Base-by-base conservation (phyloP, 2,797 vertebrate species). In the Sebastes diaconus region DNA sequence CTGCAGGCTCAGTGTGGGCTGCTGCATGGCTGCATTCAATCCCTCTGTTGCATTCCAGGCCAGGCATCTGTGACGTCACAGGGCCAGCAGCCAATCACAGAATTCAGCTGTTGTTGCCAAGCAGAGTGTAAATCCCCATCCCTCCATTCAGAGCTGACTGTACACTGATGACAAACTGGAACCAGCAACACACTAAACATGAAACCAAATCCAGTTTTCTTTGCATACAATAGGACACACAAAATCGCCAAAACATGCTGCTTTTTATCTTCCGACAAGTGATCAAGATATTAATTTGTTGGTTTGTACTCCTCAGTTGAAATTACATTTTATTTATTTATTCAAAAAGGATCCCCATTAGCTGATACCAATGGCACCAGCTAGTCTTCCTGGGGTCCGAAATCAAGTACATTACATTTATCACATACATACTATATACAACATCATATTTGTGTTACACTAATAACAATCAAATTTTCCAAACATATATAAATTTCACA, bases 101-200 rank as follows among this genome's bases (percentile, higher is more conserved):
- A 90, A 90, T 85, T 92, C 55, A 42, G 30, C 59, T 29, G 60
- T 3, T 85, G 91, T 92, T 86, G 30, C 89, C 50, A 88, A 24
- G 88, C 69, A 61, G 10, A 84, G 25, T 67, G 60, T 58, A 2
- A 30, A 42, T 20, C 16, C 59, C 2, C 9, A 30, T 39, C 55
- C 32, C 12, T 36, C 25, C 58, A 25, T 8, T 25, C 80, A 58
- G n/a, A 20, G 59, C 66, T 60, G 58, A 13, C 32, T 71, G 61
- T 32, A 34, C 14, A 10, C 52, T 30, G 52, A 46, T 27, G 36
- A 52, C 39, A 22, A 32, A 52, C 74, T 27, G 50, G 24, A 22
- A 18, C 16, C 42, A 64, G 30, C 52, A 25, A 61, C 22, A 22
- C 32, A n/a, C 16, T 8, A 18, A 4, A 25, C 12, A 27, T 29